Evolutionary conservation across 2,113 vertebrate genomes (phyloP).

Genomic region (Grammomys surdaster): DNA sequence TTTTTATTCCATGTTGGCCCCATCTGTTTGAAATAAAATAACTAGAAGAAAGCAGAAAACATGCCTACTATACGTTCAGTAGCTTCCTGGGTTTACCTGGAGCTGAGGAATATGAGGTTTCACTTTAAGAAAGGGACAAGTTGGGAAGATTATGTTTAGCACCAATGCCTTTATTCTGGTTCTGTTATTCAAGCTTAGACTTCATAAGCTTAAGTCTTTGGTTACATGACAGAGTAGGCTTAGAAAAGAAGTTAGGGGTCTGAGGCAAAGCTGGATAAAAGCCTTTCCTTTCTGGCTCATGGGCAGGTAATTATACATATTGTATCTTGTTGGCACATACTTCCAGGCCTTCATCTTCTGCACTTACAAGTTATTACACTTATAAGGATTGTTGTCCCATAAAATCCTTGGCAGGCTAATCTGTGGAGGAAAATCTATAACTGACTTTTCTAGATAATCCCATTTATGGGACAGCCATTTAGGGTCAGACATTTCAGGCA

Average conservation of each 20-base stretch:
- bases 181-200: conserved; percentile 31
- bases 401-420: background rate
- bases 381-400: too few relatives aligned
- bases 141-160: background rate
- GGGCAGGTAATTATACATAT: background rate
- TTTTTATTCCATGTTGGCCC: background rate
- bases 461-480: background rate
- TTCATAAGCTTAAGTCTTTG: background rate
- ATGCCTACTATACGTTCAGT: background rate
- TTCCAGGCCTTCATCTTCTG: background rate
- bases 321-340: background rate
- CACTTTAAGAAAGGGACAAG: background rate
- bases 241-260: background rate
- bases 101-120: background rate
- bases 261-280: background rate
- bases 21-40: background rate
- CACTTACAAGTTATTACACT: background rate
- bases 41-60: background rate
- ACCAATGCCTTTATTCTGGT: background rate
- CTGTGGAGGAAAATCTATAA: background rate
- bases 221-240: background rate
- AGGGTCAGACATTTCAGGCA: background rate
- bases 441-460: background rate
- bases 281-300: background rate
- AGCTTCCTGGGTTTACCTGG: background rate